Base-by-base conservation (phyloP, 2,888 invertebrate genomes). In the Drosophila paramelanica region DNA sequence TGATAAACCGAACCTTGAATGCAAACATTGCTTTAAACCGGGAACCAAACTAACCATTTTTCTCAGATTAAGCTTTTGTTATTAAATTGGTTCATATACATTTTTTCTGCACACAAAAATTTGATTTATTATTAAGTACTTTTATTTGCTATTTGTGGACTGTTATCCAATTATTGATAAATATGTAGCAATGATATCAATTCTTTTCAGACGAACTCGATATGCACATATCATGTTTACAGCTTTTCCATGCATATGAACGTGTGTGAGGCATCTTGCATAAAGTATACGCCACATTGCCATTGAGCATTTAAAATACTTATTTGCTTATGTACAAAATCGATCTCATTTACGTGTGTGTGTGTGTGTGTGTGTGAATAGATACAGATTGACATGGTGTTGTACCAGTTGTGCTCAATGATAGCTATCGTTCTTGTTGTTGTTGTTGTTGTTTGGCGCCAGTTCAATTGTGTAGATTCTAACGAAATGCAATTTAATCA, bases 401-500 rank as follows among this genome's bases (percentile, higher is more conserved):
- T 52, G 46, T 36, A 25, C 27, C 23, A 14, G 20, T 11, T 5
- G 11, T 7, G 23, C 23, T 31, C 23, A 39, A 38, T 23, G 33
- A 27, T 17, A 17, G 39, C 33, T 6, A 23, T 23, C 4, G 23
- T 23, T 23, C 4, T 23, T 23, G 23, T 23, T 7, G 31, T 41
- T n/a, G 47, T 39, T 23, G n/a, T 7, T 60, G 36, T 36, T 38
- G 27, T 8, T 51, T 50, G 31, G 39, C 33, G 47, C 31, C 41
- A 13, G 31, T 64, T 64, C 45, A 39, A 41, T 50, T 68, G 42
- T 53, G 52, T 51, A 13, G 14, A 23, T 14, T 47, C 64, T 38
- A 45, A 57, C 57, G 51, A 57, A 65, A 71, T 71, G 72, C 67
- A 71, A 59, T 71, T 59, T 72, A 66, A 58, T 71, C 71, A 58